Conservation (phyloP, 2,888 invertebrate species). For the Eupithecia inturbata region DNA sequence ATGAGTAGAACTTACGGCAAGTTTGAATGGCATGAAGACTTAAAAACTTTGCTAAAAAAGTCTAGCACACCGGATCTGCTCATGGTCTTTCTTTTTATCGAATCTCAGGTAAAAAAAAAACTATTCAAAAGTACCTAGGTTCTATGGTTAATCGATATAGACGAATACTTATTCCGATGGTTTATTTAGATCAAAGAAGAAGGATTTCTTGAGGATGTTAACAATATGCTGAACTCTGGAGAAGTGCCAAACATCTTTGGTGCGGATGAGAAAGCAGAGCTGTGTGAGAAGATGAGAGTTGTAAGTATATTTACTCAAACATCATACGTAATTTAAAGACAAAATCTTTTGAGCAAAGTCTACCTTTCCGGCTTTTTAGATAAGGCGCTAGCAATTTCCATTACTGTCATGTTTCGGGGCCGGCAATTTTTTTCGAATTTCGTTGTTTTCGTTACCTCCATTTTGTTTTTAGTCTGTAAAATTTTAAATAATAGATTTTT, state of each 20-base stretch:
- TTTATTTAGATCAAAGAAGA: conserved; percentile 92
- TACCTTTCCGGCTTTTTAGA: too few relatives aligned
- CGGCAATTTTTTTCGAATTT: too few relatives aligned
- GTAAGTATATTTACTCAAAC: conserved; percentile 54
- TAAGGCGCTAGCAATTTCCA: too few relatives aligned
- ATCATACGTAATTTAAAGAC: too few relatives aligned
- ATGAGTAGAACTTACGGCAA: conserved; percentile 93
- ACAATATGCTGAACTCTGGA: conserved; percentile 95
- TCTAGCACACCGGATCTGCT: conserved; percentile 93
- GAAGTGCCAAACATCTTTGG: conserved; percentile 96
- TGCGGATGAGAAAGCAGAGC: conserved; percentile 93
- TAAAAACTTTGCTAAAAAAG: conserved; percentile 91
- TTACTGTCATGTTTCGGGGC: too few relatives aligned
- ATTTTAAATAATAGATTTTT: too few relatives aligned
- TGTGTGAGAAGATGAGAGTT: conserved; percentile 95
- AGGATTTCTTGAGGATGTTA: conserved; percentile 96
- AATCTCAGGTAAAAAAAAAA: conserved; percentile 88
- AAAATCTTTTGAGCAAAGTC: too few relatives aligned
- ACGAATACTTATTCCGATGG: conserved; percentile 4
- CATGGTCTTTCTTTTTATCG: conserved; percentile 95
- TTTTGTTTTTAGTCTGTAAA: too few relatives aligned
- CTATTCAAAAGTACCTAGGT: not conserved
- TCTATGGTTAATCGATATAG: not conserved
- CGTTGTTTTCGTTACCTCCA: too few relatives aligned
- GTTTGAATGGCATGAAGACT: conserved; percentile 95